Conservation (phyloP, 2,888 invertebrate species). For the Augochlorella aurata region DNA sequence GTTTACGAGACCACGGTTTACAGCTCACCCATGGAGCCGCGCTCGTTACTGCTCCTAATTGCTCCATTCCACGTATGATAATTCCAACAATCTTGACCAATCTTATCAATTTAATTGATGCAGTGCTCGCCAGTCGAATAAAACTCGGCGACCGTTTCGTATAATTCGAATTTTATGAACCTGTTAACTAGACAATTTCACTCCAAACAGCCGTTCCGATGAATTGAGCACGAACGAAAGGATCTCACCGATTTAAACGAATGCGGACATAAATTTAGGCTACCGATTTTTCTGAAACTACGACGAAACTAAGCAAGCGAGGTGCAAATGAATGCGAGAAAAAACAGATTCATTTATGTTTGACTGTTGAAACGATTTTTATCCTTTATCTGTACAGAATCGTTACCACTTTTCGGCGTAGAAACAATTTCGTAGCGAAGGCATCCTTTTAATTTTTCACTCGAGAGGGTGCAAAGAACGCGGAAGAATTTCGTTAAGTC, state of each 20-base stretch:
- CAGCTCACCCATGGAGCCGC: slow-evolving; percentile 35
- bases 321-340: no score
- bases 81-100: not conserved
- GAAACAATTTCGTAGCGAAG: not conserved
- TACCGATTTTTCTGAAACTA: no score
- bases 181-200: slow-evolving; percentile 1
- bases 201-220: not conserved
- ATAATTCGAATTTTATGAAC: slow-evolving; percentile 3
- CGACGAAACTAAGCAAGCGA: no score
- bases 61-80: slow-evolving; percentile 38
- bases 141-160: not conserved
- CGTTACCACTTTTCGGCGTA: not conserved
- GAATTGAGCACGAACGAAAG: not conserved
- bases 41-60: slow-evolving; percentile 61
- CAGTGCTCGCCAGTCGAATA: slow-evolving; percentile 5
- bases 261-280: no score
- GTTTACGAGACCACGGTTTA: slow-evolving; percentile 49
- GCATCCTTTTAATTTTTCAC: not conserved
- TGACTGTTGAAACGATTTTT: no score
- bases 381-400: not conserved
- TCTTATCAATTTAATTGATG: slow-evolving; percentile 12
- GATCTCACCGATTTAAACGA: not conserved
- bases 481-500: not conserved
- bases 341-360: no score
- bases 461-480: not conserved